These are phyloP conservation scores for Bubo blakistoni DNA, from an alignment of 2,113 vertebrate genomes.

Conservation along the genomic window DNA sequence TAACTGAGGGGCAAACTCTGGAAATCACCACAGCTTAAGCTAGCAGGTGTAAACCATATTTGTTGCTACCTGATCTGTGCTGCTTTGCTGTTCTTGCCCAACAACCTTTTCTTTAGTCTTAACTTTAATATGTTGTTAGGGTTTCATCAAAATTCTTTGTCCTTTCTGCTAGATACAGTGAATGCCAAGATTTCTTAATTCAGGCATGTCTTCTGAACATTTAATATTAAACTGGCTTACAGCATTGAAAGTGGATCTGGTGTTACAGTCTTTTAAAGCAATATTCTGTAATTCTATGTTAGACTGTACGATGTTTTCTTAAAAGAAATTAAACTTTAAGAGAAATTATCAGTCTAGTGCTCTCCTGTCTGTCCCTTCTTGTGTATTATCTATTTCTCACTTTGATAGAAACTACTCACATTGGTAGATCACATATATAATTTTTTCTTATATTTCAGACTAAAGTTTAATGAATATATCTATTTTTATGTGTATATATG, in stretches of 20 bases:
- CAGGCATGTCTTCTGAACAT: neutral
- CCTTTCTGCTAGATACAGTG: neutral
- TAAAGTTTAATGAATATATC: neutral
- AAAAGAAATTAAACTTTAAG: neutral
- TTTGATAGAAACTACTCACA: neutral
- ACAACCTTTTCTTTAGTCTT: neutral
- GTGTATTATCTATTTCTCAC: neutral
- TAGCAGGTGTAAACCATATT: neutral
- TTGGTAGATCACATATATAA: fast-evolving
- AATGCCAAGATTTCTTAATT: neutral
- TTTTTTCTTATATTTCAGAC: neutral
- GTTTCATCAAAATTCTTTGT: neutral
- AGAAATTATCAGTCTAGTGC: neutral
- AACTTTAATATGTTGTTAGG: neutral
- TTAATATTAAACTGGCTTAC: neutral
- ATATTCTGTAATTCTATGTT: neutral
- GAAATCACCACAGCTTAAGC: neutral
- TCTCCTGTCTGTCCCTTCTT: neutral
- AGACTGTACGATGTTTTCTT: neutral
- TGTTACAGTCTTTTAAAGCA: neutral
- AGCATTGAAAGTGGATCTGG: neutral
- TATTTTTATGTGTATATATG: neutral
- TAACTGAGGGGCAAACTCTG: neutral
- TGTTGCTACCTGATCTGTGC: neutral
- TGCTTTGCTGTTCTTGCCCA: neutral